A percentile compares a stretch with the other conserved stretches of the same genome.
Evolutionary conservation across 2,113 vertebrate genomes (phyloP).

Genomic region (Mohoua ochrocephala): DNA sequence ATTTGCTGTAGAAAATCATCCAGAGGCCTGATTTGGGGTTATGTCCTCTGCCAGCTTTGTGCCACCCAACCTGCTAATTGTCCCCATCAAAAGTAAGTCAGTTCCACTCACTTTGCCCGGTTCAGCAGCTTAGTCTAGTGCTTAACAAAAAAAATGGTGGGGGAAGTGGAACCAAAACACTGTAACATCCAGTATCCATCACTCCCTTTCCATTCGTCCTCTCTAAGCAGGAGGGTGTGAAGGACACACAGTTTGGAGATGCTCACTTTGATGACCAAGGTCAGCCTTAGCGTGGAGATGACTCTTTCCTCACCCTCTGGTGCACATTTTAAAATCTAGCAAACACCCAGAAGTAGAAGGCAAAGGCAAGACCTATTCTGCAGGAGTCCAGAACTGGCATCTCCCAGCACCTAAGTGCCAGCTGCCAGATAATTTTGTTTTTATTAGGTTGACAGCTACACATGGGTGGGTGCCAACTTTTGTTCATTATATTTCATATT

Average conservation of each 20-base stretch:
- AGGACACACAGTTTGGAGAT: neutral
- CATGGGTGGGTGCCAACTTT: constrained; percentile 66
- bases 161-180: neutral
- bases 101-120: too few species aligned
- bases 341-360: neutral
- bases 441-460: constrained; percentile 68
- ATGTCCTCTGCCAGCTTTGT: neutral
- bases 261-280: neutral
- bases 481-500: constrained; percentile 70
- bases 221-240: neutral
- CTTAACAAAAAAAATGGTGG: neutral
- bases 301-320: neutral
- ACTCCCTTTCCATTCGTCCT: neutral
- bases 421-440: constrained; percentile 71
- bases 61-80: neutral
- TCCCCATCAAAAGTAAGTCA: neutral
- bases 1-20: neutral
- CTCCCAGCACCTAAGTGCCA: constrained; percentile 60
- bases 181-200: neutral
- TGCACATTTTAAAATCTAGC: neutral
- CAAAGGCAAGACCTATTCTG: constrained; percentile 25
- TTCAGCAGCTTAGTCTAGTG: neutral
- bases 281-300: neutral
- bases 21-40: neutral
- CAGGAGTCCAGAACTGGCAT: constrained; percentile 36